Percentiles rank a stretch among this genome's conserved stretches.
Conservation (phyloP, 2,888 invertebrate species). For the Eueremaeus valkanovi region DNA sequence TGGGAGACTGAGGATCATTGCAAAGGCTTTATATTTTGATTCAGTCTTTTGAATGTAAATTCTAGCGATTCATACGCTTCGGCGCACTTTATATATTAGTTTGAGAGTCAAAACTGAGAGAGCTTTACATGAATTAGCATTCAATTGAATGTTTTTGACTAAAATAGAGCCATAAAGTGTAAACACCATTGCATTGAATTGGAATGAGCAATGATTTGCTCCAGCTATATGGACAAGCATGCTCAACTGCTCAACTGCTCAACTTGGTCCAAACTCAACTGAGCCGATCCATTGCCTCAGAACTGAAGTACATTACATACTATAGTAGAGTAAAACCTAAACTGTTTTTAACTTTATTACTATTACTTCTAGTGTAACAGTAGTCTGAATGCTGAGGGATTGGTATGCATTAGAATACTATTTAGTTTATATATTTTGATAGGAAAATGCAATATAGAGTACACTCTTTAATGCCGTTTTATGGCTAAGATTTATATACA, state of each 20-base stretch:
- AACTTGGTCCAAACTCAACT: too few relatives aligned
- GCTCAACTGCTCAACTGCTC: too few relatives aligned
- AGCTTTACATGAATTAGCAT: slow-evolving; percentile 31
- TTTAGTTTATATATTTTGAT: slow-evolving; percentile 21
- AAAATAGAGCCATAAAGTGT: slow-evolving; percentile 30
- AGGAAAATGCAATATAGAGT: slow-evolving; percentile 10
- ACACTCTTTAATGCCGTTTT: slow-evolving; percentile 27
- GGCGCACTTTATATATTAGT: slow-evolving; percentile 3
- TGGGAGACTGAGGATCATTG: slow-evolving; percentile 20
- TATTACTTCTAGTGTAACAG: not conserved
- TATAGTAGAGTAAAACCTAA: slow-evolving; percentile 13
- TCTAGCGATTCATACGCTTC: not conserved
- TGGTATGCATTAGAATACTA: slow-evolving; percentile 14
- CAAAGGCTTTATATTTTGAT: slow-evolving; percentile 31
- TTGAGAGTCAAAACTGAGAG: not conserved
- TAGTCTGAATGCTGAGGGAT: slow-evolving; percentile 20
- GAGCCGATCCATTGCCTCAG: not conserved
- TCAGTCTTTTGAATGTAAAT: slow-evolving; percentile 25
- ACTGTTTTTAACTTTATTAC: slow-evolving; percentile 35
- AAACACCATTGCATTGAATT: slow-evolving; percentile 10
- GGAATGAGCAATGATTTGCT: too few relatives aligned
- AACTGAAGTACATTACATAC: not conserved
- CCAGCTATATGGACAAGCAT: too few relatives aligned
- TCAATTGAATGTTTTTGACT: slow-evolving; percentile 34
- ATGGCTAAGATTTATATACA: slow-evolving; percentile 17